A percentile compares a stretch with the other conserved stretches of the same genome.
Conservation (phyloP, 1,140 invertebrate species). For the Drosophila tristis region DNA sequence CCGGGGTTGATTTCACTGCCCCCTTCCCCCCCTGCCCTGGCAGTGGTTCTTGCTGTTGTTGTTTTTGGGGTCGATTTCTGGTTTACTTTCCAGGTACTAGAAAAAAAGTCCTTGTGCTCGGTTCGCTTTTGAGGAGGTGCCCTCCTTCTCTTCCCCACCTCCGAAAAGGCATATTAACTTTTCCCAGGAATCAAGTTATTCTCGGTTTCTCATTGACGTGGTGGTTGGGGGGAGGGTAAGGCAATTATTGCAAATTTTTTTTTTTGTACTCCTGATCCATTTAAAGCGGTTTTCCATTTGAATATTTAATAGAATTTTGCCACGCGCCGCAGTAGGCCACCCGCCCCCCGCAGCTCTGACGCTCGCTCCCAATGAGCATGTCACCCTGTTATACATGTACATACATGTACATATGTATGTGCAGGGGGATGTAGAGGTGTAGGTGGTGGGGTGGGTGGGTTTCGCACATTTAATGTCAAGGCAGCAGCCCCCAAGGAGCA, state of each 20-base stretch:
- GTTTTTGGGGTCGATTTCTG: constrained; percentile 44
- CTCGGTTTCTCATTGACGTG: not conserved
- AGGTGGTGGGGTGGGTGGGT: not conserved
- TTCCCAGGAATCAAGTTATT: no score
- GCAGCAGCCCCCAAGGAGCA: constrained; percentile 37
- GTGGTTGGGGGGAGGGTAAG: constrained; percentile 26
- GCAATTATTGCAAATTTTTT: constrained; percentile 64
- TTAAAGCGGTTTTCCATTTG: constrained; percentile 58
- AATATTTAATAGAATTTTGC: constrained; percentile 69
- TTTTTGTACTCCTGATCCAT: constrained; percentile 18
- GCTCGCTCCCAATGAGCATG: constrained; percentile 5
- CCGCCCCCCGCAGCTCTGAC: constrained; percentile 4
- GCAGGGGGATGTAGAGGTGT: not conserved
- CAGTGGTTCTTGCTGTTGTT: constrained; percentile 21
- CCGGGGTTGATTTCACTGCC: constrained; percentile 48
- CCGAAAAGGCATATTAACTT: no score
- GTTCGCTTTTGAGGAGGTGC: not conserved
- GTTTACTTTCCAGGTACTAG: constrained; percentile 24
- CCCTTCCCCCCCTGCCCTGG: not conserved
- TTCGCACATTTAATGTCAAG: constrained; percentile 48
- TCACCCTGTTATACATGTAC: constrained; percentile 20
- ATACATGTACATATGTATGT: constrained; percentile 9
- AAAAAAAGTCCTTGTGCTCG: constrained; percentile 10
- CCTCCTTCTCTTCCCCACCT: no score
- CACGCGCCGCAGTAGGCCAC: constrained; percentile 49